Evolutionary conservation across 2,888 invertebrate genomes (phyloP), one percentile per base, ranked within the genome.

Genomic region (Cremastinae sp.): DNA sequence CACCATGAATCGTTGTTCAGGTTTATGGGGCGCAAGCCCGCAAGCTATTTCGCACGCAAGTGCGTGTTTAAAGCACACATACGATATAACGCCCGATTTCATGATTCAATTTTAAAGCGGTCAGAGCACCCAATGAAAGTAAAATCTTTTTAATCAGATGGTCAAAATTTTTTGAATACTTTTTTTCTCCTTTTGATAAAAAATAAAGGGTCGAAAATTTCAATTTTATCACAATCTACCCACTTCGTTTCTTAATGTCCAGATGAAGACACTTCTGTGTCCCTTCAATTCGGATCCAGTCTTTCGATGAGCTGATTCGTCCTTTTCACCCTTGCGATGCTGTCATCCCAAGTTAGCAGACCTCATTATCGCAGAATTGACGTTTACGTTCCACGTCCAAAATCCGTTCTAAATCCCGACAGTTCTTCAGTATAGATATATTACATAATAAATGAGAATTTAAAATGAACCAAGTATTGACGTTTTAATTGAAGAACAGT

Each of bases 1-100:
- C 45, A 18, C 49, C 58, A 20, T 72, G 53, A 39, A 58, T 68
- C 69, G 59, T 69, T 73, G 76, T 73, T 76, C 71, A 75, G 61
- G 71, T 75, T 43, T 53, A 53, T 47, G 58, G 28, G 56, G 59
- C 35, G 58, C 56, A 35, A 41, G 53, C 68, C 53, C 59, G 47
- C 37, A 18, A 47, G 39, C 41, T 35, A 49, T 65, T 73, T 65
- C 41, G 61, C 69, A 61, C 65, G 65, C 64, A 65, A 64, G 55
- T 73, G 76, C 73, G 73, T 70, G 76, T 45, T 12, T 22, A 5
- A 28, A 5, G 28, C 28, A 28, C 28, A 28, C 28, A 28, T 9
- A 41, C n/a, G n/a, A n/a, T n/a, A n/a, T n/a, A n/a, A n/a, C n/a
- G n/a, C n/a, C n/a, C n/a, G n/a, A n/a, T n/a, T n/a, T n/a, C n/a